phyloP scores from a whole-genome alignment of 30 jellyfish, hydroid and myxozoan genomes.

The Cassiopea andromeda region DNA sequence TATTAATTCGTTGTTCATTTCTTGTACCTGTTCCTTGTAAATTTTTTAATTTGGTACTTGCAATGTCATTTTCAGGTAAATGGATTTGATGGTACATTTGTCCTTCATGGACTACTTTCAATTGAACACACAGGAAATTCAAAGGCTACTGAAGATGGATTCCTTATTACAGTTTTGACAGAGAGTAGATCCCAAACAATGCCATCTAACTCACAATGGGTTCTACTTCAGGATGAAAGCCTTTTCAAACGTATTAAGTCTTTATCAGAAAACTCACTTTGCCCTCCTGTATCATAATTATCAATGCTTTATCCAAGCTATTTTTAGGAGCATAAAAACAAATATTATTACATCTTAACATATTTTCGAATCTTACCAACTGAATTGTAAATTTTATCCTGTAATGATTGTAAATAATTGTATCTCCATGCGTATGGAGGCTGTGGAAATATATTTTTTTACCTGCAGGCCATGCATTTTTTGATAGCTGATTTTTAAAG shows the following conservation, averaged over 20 bases:
- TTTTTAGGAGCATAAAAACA: no score
- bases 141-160: neutral
- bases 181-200: neutral
- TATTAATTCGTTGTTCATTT: no score
- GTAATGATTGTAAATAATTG: no score
- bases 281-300: neutral
- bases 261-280: neutral
- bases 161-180: neutral
- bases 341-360: no score
- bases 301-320: no score
- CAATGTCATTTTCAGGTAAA: neutral
- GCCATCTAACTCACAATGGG: neutral
- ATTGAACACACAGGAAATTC: conserved; percentile 20
- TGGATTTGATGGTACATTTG: neutral
- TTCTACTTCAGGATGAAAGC: neutral
- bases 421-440: no score
- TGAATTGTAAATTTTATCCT: no score
- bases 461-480: no score
- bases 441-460: no score
- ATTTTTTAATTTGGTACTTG: neutral
- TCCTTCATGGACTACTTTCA: conserved; percentile 1
- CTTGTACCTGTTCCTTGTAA: no score
- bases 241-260: neutral
- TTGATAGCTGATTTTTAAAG: no score
- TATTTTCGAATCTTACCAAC: no score